Evolutionary conservation across 2,797 vertebrate species (phyloP).

Genomic region (Danio tinwini): DNA sequence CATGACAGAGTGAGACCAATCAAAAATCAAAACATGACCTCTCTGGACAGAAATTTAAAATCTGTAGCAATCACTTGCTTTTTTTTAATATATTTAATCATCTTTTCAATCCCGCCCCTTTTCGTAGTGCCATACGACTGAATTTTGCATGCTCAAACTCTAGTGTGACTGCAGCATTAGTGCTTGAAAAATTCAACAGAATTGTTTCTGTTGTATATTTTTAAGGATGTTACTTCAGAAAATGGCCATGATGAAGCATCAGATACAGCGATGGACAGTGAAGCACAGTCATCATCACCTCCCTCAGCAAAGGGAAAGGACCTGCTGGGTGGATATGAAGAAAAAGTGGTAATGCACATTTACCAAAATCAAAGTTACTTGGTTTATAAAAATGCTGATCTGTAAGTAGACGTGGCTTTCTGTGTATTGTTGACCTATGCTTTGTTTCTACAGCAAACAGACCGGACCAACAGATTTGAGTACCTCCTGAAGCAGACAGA

Average conservation of each 20-base stretch:
- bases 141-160: too few relatives aligned
- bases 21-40: too few relatives aligned
- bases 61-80: too few relatives aligned
- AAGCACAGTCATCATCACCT: conserved; percentile 84
- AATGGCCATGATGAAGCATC: conserved; percentile 72
- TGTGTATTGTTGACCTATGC: not conserved
- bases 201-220: not conserved
- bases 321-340: conserved; percentile 87
- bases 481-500: conserved; percentile 99
- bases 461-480: conserved; percentile 97
- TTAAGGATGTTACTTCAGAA: conserved; percentile 68
- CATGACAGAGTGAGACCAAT: too few relatives aligned
- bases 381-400: not conserved
- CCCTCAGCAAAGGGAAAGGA: conserved; percentile 82
- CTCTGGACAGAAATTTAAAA: too few relatives aligned
- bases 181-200: too few relatives aligned
- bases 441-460: conserved; percentile 84
- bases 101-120: too few relatives aligned
- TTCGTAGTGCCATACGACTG: too few relatives aligned
- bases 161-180: too few relatives aligned
- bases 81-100: too few relatives aligned
- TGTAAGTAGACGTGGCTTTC: not conserved
- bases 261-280: conserved; percentile 73
- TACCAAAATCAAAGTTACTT: not conserved
- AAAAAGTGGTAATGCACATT: conserved; percentile 89